Conservation (phyloP, 2,797 vertebrate genomes). For the Rousettus madagascariensis region DNA sequence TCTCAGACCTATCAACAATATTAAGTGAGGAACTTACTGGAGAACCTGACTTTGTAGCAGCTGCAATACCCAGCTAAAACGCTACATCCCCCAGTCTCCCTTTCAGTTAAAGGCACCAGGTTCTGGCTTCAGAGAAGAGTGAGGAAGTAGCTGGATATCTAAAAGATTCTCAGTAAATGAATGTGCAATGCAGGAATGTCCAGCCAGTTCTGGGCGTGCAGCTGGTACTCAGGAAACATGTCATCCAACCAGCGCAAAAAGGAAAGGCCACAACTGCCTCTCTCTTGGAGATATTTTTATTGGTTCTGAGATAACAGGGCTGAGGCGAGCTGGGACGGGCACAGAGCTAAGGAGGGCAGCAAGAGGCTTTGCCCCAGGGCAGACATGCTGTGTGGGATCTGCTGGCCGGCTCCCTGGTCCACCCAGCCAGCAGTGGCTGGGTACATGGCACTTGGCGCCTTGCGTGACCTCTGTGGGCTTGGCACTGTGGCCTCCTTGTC, state of each 20-base stretch:
- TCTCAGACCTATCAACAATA: neutral
- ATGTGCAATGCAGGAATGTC: neutral
- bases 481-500: conserved; percentile 68
- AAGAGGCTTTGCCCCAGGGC: conserved; percentile 41
- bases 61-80: neutral
- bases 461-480: conserved; percentile 64
- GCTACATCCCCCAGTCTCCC: neutral
- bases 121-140: neutral
- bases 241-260: neutral
- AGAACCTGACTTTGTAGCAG: neutral
- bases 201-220: neutral
- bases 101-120: neutral
- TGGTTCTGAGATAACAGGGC: conserved; percentile 75
- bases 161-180: neutral
- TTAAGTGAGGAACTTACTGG: neutral
- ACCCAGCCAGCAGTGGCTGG: conserved; percentile 59
- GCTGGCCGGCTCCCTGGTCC: conserved; percentile 67
- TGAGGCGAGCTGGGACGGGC: conserved; percentile 70
- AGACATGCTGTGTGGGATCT: conserved; percentile 75
- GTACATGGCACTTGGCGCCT: conserved; percentile 65
- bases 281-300: conserved; percentile 71
- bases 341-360: conserved; percentile 60
- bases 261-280: neutral
- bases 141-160: neutral
- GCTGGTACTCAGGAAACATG: neutral